These are phyloP conservation scores for Melanargia galathea DNA, from an alignment of 2,888 invertebrate species.

Conservation along the genomic window DNA sequence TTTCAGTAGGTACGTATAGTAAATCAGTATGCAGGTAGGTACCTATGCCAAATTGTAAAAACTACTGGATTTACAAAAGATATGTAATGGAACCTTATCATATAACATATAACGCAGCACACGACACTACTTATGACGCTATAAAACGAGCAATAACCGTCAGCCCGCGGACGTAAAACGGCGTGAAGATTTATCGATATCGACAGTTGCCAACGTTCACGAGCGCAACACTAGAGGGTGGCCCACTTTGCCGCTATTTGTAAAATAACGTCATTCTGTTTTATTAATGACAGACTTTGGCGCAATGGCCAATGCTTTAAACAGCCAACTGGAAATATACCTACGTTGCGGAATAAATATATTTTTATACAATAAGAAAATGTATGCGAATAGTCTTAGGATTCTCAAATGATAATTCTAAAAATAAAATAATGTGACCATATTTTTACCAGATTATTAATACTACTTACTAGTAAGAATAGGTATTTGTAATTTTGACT, in stretches of 20 bases:
- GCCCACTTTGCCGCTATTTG: constrained; percentile 42
- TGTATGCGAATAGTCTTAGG: too few species aligned
- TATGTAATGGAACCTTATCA: background rate
- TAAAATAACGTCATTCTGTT: constrained; percentile 41
- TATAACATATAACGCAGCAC: background rate
- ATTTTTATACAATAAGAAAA: constrained; percentile 2
- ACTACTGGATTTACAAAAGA: background rate
- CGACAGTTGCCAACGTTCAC: constrained; percentile 21
- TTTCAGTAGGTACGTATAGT: too few species aligned
- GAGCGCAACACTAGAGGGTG: constrained; percentile 29
- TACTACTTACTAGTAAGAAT: too few species aligned
- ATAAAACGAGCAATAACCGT: constrained; percentile 16
- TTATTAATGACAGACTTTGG: constrained; percentile 39
- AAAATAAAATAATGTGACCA: too few species aligned
- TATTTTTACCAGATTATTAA: too few species aligned
- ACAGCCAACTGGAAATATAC: constrained; percentile 10
- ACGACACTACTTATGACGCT: background rate
- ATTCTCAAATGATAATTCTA: too few species aligned
- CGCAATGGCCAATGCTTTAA: constrained; percentile 10
- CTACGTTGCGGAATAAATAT: too few species aligned
- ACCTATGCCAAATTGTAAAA: background rate
- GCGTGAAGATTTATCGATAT: constrained; percentile 34
- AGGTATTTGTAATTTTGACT: too few species aligned
- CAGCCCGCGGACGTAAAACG: constrained; percentile 8
- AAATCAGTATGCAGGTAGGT: too few species aligned